phyloP scores from a whole-genome alignment of 1,140 invertebrate genomes.

The Hyles vespertilio region DNA sequence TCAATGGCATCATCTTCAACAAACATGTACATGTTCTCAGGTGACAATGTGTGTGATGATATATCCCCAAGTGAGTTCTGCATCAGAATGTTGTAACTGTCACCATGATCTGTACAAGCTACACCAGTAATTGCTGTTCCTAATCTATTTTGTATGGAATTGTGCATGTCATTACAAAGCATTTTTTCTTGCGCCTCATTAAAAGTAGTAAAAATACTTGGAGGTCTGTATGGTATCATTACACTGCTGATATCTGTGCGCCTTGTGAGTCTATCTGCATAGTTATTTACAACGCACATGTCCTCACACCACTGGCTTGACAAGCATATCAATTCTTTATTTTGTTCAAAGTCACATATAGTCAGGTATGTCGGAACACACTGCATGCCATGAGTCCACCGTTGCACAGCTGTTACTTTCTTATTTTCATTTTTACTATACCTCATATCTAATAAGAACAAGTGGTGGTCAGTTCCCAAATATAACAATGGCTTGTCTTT shows the following conservation, averaged over 20 bases:
- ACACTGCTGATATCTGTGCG: constrained; percentile 31
- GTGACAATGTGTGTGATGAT: constrained; percentile 48
- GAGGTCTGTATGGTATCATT: constrained; percentile 51
- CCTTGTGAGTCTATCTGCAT: constrained; percentile 30
- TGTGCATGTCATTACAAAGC: constrained; percentile 46
- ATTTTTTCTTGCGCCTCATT: constrained; percentile 40
- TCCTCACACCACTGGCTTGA: constrained; percentile 65
- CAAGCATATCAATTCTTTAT: constrained; percentile 50
- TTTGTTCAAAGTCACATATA: constrained; percentile 39
- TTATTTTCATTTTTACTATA: constrained; percentile 26
- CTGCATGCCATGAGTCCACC: constrained; percentile 64
- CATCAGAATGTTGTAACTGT: constrained; percentile 49
- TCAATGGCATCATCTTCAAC: constrained; percentile 44
- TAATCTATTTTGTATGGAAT: constrained; percentile 44
- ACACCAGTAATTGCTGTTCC: constrained; percentile 39
- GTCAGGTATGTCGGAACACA: constrained; percentile 48
- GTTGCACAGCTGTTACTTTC: constrained; percentile 36
- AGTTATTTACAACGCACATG: constrained; percentile 52
- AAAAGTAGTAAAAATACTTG: constrained; percentile 42
- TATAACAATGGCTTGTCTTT: constrained; percentile 39
- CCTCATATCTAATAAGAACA: constrained; percentile 55
- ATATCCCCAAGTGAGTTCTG: constrained; percentile 62
- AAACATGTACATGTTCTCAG: constrained; percentile 43
- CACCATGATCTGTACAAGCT: constrained; percentile 34
- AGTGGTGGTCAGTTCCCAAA: constrained; percentile 53